Conservation (phyloP, 2,113 vertebrate species). For the Corythaixoides concolor region DNA sequence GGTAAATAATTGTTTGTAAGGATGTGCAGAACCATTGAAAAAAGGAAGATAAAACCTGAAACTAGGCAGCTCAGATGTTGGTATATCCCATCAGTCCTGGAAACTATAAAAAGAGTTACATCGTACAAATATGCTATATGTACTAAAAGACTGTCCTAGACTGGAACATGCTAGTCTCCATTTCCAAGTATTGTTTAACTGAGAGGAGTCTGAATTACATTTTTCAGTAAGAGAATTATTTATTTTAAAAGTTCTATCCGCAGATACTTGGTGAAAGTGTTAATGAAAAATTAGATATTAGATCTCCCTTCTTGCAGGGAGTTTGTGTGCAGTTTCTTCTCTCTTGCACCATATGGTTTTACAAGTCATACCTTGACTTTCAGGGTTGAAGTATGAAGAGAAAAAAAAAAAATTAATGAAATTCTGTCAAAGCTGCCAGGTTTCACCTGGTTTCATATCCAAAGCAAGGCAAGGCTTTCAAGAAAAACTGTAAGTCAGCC, state of each 20-base stretch:
- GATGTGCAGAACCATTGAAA: not conserved
- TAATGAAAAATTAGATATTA: not conserved
- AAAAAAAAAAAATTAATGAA: not conserved
- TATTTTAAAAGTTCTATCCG: not conserved
- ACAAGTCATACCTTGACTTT: not conserved
- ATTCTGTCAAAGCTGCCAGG: not conserved
- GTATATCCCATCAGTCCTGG: not conserved
- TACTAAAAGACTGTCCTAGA: not conserved
- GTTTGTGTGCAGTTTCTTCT: not conserved
- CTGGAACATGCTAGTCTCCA: not conserved
- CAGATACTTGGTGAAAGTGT: not conserved
- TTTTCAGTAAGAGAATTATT: not conserved
- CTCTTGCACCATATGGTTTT: not conserved
- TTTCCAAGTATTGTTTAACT: not conserved
- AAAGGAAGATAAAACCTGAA: not conserved
- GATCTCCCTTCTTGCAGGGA: not conserved
- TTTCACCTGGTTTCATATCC: conserved; percentile 35
- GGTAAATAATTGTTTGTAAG: not conserved
- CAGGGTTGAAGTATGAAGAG: not conserved
- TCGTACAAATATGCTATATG: rapidly evolving
- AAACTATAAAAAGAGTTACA: not conserved
- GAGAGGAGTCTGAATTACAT: not conserved
- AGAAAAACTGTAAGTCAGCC: not conserved
- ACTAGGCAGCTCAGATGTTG: not conserved
- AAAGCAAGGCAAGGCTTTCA: conserved; percentile 1